Conservation (phyloP, 2,888 invertebrate species). For the Drosophila barbarae region DNA sequence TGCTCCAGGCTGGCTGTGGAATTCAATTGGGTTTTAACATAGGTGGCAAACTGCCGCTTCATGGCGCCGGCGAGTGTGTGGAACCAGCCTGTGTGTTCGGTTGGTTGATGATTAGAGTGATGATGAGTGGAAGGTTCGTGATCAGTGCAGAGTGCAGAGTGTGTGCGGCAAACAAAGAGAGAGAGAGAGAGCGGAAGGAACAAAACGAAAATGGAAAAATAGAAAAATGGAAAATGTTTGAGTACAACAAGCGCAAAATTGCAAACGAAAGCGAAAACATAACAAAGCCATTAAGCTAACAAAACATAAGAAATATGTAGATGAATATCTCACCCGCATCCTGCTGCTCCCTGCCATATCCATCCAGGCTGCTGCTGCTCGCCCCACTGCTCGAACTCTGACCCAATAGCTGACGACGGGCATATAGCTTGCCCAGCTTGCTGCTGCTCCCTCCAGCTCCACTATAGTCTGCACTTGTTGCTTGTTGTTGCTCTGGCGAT, state of each 20-base stretch:
- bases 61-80: conserved; percentile 85
- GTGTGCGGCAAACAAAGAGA: conserved; percentile 28
- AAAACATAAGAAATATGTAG: not conserved
- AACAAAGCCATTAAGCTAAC: not conserved
- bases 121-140: conserved; percentile 14
- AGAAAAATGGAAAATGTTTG: conserved; percentile 33
- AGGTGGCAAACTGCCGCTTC: conserved; percentile 90
- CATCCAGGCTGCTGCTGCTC: conserved; percentile 53
- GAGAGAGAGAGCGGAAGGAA: conserved; percentile 35
- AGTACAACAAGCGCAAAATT: conserved; percentile 14
- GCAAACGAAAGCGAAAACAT: conserved; percentile 7
- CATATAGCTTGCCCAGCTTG: conserved; percentile 64
- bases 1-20: conserved; percentile 58
- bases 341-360: conserved; percentile 33
- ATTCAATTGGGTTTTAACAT: conserved; percentile 88
- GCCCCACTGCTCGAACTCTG: conserved; percentile 45
- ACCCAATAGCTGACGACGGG: conserved; percentile 58
- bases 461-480: conserved; percentile 15
- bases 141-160: conserved; percentile 44
- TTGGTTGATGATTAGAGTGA: conserved; percentile 33
- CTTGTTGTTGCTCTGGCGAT: conserved; percentile 22
- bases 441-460: conserved; percentile 31
- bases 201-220: conserved; percentile 25
- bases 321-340: conserved; percentile 51
- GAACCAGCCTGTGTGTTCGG: conserved; percentile 81